phyloP scores from a whole-genome alignment of 2,113 vertebrate genomes.

The Labeo catla region DNA sequence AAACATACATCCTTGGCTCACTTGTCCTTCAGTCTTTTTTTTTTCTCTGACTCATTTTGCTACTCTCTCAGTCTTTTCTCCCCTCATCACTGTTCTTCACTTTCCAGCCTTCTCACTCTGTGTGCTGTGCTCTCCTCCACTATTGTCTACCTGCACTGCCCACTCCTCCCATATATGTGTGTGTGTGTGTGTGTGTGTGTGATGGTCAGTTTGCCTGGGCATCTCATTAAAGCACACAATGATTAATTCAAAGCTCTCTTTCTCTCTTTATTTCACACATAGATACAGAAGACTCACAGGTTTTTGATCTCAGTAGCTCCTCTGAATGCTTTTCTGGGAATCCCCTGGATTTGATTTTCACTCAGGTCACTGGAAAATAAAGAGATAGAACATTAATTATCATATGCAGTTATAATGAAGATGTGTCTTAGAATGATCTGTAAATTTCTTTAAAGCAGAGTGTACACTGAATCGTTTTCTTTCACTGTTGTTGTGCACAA shows the following conservation, averaged over 20 bases:
- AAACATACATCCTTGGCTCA: not conserved
- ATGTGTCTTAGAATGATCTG: not conserved
- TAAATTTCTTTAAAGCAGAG: not conserved
- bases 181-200: not conserved
- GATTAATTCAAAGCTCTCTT: not conserved
- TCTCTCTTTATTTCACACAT: slow-evolving; percentile 8
- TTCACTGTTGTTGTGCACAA: not conserved
- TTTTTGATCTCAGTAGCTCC: slow-evolving; percentile 98
- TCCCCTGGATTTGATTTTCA: slow-evolving; percentile 97
- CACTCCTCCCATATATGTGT: not conserved
- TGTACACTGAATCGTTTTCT: not conserved
- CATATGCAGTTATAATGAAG: not conserved
- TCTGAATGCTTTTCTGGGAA: slow-evolving; percentile 97
- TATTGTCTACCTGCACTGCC: slow-evolving; percentile 5
- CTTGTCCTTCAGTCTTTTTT: not conserved
- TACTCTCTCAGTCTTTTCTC: not conserved
- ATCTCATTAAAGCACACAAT: slow-evolving; percentile 25
- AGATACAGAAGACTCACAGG: slow-evolving; percentile 83
- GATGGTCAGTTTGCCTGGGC: slow-evolving; percentile 29
- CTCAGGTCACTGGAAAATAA: slow-evolving; percentile 86
- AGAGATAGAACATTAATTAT: slow-evolving; percentile 2
- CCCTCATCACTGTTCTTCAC: not conserved
- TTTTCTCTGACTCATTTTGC: not conserved
- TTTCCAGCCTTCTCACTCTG: slow-evolving; percentile 6
- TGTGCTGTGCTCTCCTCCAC: not conserved